These are phyloP conservation scores for Cynodonichthys magdalenae DNA, from an alignment of 2,797 vertebrate species.

Conservation along the genomic window DNA sequence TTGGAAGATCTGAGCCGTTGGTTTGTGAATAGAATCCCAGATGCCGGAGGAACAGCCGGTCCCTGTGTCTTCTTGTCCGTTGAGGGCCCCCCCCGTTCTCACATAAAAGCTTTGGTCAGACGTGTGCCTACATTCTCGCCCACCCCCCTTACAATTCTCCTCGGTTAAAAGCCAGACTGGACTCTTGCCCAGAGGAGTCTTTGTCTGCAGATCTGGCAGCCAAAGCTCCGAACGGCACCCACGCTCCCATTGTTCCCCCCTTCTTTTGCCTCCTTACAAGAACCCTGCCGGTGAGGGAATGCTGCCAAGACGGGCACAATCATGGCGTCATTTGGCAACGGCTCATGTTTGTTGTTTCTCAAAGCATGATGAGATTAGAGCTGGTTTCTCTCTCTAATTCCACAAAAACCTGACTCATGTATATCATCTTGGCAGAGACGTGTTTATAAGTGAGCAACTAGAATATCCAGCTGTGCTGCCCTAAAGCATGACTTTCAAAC, in stretches of 20 bases:
- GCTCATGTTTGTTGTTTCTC: conserved; percentile 5
- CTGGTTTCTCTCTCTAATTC: not conserved
- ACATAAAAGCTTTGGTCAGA: conserved; percentile 67
- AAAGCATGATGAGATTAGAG: conserved; percentile 8
- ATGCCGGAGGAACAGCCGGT: conserved; percentile 61
- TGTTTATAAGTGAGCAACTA: not conserved
- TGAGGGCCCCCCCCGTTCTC: conserved; percentile 47
- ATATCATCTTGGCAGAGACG: too few species aligned
- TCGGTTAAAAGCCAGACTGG: conserved; percentile 44
- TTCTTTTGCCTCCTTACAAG: conserved; percentile 42
- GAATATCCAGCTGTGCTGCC: conserved; percentile 3
- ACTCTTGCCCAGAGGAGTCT: conserved; percentile 62
- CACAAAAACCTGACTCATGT: not conserved
- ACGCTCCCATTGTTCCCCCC: conserved; percentile 60
- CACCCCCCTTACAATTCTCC: conserved; percentile 12
- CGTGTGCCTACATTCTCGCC: conserved; percentile 67
- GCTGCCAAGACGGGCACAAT: conserved; percentile 43
- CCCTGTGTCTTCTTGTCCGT: conserved; percentile 70
- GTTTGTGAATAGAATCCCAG: conserved; percentile 58
- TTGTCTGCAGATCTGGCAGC: conserved; percentile 67
- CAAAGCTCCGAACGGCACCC: conserved; percentile 59
- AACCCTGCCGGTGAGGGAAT: conserved; percentile 40
- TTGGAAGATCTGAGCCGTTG: conserved; percentile 46
- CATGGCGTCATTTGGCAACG: conserved; percentile 31
- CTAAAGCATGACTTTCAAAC: not conserved